Evolutionary conservation across 2,888 invertebrate species (phyloP).

Genomic region (Drosophila peninsularis): DNA sequence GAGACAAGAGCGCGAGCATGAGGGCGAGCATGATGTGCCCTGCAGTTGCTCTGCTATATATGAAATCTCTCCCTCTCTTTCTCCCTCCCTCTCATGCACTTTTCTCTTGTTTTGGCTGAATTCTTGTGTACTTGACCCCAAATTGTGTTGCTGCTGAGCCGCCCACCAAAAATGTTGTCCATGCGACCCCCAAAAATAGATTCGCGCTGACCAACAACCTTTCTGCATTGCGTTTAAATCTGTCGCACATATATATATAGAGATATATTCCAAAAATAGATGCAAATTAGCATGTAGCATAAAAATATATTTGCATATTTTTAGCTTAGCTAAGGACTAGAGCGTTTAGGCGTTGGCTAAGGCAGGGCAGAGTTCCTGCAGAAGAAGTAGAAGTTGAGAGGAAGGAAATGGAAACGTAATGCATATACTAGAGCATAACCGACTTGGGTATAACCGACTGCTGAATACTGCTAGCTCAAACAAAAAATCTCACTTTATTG

Average conservation of each 20-base stretch:
- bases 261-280: slow-evolving; percentile 45
- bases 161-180: slow-evolving; percentile 7
- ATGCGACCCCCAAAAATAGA: slow-evolving; percentile 51
- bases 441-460: no score
- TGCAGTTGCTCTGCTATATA: slow-evolving; percentile 6
- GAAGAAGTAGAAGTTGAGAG: background rate
- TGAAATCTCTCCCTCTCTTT: background rate
- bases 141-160: slow-evolving; percentile 23
- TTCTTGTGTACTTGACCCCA: slow-evolving; percentile 58
- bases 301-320: background rate
- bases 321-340: slow-evolving; percentile 2
- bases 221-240: slow-evolving; percentile 38
- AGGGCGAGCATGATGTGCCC: slow-evolving; percentile 2
- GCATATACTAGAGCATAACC: no score
- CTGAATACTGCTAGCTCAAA: no score
- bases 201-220: slow-evolving; percentile 27
- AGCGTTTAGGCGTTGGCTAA: background rate
- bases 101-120: slow-evolving; percentile 15
- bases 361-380: background rate
- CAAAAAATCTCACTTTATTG: no score
- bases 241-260: slow-evolving; percentile 12
- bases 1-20: slow-evolving; percentile 11
- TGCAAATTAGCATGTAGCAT: slow-evolving; percentile 27
- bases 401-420: no score
- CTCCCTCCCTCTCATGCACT: slow-evolving; percentile 10